Evolutionary conservation across 2,888 invertebrate species (phyloP), one percentile per base, ranked within the genome.

Genomic region (Athrips mouffetella): DNA sequence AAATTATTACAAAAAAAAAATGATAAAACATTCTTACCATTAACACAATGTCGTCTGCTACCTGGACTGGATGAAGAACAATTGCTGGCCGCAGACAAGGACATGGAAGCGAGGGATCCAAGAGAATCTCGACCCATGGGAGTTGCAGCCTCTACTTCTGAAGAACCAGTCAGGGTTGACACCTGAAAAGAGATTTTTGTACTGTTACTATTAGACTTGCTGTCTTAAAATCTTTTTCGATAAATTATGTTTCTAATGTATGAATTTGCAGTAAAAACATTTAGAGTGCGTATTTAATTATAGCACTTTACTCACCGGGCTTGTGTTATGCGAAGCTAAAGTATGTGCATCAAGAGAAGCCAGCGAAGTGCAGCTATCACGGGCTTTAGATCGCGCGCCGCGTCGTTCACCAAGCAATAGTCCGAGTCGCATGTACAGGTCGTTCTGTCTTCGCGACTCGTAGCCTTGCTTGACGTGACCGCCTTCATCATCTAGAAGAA

Each of bases 111-210:
- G 16, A 95, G 81, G 1, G 95, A 95, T 11, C 94, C 93, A 2
- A 92, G 88, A 29, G 91, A 91, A 47, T 92, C 92, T 27, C 90
- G 85, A 4, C 80, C 89, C 5, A 80, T 73, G 31, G 73, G 89
- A 16, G 73, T 84, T 29, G 75, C 84, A 51, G 80, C 82, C 47
- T 90, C 89, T 53, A 91, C 89, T 64, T 95, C 96, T 0, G 95
- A 95, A 0, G 95, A 95, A 2, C 94, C 96, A 2, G 96, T 96
- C 33, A 96, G 85, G 0, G 96, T 96, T 21, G 96, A 96, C n/a
- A 96, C 89, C 89, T 89, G 65, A 1, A 70, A 69, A n/a, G n/a
- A n/a, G n/a, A n/a, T n/a, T n/a, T n/a, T n/a, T n/a, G n/a, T n/a
- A n/a, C n/a, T n/a, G n/a, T n/a, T n/a, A n/a, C n/a, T n/a, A n/a